A percentile compares a stretch with the other conserved stretches of the same genome.
Evolutionary conservation across 2,113 vertebrate genomes (phyloP).

Genomic region (Egretta garzetta): DNA sequence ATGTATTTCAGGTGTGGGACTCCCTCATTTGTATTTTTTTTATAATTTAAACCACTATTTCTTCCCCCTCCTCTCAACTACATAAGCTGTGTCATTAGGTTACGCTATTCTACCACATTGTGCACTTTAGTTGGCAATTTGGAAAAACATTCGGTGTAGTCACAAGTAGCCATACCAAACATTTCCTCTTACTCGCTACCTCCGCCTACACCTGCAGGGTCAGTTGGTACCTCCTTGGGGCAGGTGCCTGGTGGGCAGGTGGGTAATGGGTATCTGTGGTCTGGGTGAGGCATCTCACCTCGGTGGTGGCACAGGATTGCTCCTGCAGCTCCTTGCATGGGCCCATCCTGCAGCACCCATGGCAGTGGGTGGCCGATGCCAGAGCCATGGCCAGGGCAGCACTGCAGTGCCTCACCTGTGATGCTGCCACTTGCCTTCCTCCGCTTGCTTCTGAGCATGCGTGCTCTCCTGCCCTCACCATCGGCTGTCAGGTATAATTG

Average conservation of each 20-base stretch:
- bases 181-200: neutral
- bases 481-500: fast-evolving
- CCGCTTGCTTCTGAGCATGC: fast-evolving
- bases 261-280: too few relatives aligned
- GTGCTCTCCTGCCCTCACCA: neutral
- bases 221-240: neutral
- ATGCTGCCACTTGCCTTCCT: neutral
- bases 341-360: neutral
- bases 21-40: neutral
- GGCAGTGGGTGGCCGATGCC: neutral
- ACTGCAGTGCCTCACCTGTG: fast-evolving
- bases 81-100: neutral
- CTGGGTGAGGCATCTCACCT: neutral
- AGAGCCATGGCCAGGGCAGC: neutral
- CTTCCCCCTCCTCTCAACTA: neutral
- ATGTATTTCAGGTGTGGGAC: neutral
- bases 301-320: fast-evolving
- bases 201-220: neutral
- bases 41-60: neutral
- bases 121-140: neutral
- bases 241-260: neutral
- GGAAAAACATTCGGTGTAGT: neutral
- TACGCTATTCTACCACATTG: neutral
- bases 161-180: neutral
- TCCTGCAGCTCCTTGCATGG: neutral